Evolutionary conservation across 2,113 vertebrate genomes (phyloP), one percentile per base, ranked within the genome.

Genomic region (Arenaria interpres): DNA sequence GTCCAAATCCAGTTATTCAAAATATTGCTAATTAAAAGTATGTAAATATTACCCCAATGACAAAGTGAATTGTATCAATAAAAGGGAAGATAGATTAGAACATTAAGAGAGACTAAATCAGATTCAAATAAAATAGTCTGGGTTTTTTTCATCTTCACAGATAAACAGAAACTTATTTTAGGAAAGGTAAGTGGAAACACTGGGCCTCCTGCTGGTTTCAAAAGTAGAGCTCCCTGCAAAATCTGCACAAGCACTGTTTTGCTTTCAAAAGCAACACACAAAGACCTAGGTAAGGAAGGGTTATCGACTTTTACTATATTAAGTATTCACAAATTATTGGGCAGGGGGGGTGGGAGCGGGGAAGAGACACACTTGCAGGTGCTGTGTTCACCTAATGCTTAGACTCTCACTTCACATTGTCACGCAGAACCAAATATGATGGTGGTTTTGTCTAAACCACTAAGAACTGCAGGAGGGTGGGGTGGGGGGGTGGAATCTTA

Each of bases 371-470:
- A 13, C 28, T 60, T 66, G 12, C 28, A 83, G 35, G 37, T 28
- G 4, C 32, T 20, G 5, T 9, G 11, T 23, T 35, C 35, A 37
- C 20, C 35, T 48, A 48, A 48, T 7, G 24, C 60, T 45, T 27
- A 8, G 35, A 12, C 20, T 45, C 25, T 11, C 8, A 39, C 32
- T 28, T 59, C 84, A 28, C 5, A 10, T 6, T 16, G 30, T 51
- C 48, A 57, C 0, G 0, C 3, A 33, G 18, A 68, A 68, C 33
- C 53, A 63, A 7, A 18, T 14, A 10, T 12, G 17, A 12, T 3
- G 3, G 19, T 8, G 5, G 22, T 59, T 74, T 79, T 46, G 33
- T 12, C 30, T 25, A 37, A 48, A 15, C 27, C 27, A 21, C 23
- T 24, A 54, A 24, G 7, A 79, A 63, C 1, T 11, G 21, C 6